These are phyloP conservation scores for Synodontis membranacea DNA, from an alignment of 2,113 vertebrate genomes.

Conservation along the genomic window DNA sequence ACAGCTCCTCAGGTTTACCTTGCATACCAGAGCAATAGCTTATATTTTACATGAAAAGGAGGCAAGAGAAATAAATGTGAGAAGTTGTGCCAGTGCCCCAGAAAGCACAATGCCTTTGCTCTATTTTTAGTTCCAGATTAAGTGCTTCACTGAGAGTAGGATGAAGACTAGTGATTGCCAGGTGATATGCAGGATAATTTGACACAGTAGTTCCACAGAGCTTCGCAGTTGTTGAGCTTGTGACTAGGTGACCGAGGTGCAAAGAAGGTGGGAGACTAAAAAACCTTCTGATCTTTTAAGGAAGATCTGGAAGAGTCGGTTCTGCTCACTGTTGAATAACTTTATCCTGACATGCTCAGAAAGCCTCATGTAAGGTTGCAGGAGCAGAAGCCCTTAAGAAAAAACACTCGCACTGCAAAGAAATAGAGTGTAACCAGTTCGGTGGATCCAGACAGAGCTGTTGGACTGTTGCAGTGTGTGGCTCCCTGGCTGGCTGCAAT, in stretches of 20 bases:
- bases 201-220: neutral
- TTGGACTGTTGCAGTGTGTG: neutral
- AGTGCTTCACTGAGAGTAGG: slow-evolving; percentile 26
- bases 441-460: neutral
- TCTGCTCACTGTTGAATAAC: slow-evolving; percentile 28
- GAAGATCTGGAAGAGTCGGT: slow-evolving; percentile 23
- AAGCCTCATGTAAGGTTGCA: slow-evolving; percentile 13
- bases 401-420: neutral
- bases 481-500: neutral
- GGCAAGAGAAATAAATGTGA: neutral
- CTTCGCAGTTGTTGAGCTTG: neutral
- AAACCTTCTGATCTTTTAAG: too few species aligned
- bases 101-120: slow-evolving; percentile 38
- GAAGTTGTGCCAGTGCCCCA: slow-evolving; percentile 27
- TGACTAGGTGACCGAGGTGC: neutral
- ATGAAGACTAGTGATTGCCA: slow-evolving; percentile 24
- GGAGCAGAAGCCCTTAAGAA: slow-evolving; percentile 1
- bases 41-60: neutral
- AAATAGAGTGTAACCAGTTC: neutral
- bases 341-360: slow-evolving; percentile 34
- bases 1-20: neutral
- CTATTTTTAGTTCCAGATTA: slow-evolving; percentile 45
- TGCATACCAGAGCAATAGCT: neutral
- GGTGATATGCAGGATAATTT: slow-evolving; percentile 31
- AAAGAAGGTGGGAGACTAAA: slow-evolving; percentile 10